These are phyloP conservation scores for Triplophysa tibetana DNA, from an alignment of 2,113 vertebrate genomes.

Conservation along the genomic window DNA sequence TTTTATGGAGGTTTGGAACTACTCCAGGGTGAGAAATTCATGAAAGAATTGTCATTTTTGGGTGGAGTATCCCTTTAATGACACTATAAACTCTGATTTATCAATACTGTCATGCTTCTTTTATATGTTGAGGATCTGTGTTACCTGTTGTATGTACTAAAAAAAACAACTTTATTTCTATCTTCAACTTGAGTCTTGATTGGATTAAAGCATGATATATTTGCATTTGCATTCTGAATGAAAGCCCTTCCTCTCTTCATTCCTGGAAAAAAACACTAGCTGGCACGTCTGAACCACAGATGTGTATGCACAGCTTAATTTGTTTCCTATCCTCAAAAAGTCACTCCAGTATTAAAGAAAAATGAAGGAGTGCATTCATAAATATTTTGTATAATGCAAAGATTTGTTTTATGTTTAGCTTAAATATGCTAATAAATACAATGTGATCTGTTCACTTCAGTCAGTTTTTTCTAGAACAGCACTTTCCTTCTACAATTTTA, in stretches of 20 bases:
- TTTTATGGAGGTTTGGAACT: too few species aligned
- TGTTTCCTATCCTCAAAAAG: not conserved
- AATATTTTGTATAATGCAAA: not conserved
- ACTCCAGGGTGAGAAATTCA: too few species aligned
- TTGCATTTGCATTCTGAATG: constrained; percentile 63
- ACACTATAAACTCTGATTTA: not conserved
- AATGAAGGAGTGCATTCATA: not conserved
- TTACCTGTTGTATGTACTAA: constrained; percentile 8
- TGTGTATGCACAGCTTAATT: constrained; percentile 66
- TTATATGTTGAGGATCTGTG: not conserved
- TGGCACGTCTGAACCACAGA: constrained; percentile 64
- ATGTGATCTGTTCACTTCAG: not conserved
- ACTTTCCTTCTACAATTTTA: not conserved
- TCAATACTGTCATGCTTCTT: too few species aligned
- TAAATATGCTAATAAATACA: not conserved
- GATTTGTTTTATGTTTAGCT: too few species aligned
- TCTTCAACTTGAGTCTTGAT: constrained; percentile 55
- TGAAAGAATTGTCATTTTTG: too few species aligned
- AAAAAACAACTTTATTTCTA: constrained; percentile 2
- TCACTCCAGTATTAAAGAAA: not conserved
- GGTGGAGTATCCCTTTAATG: too few species aligned
- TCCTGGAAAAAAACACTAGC: constrained; percentile 38
- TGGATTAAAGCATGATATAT: constrained; percentile 71
- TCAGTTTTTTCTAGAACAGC: not conserved
- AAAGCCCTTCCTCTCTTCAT: constrained; percentile 59